Percentiles rank a stretch among this genome's conserved stretches.
Evolutionary conservation across 2,888 invertebrate species (phyloP).

Genomic region (Drosophila bunnanda): DNA sequence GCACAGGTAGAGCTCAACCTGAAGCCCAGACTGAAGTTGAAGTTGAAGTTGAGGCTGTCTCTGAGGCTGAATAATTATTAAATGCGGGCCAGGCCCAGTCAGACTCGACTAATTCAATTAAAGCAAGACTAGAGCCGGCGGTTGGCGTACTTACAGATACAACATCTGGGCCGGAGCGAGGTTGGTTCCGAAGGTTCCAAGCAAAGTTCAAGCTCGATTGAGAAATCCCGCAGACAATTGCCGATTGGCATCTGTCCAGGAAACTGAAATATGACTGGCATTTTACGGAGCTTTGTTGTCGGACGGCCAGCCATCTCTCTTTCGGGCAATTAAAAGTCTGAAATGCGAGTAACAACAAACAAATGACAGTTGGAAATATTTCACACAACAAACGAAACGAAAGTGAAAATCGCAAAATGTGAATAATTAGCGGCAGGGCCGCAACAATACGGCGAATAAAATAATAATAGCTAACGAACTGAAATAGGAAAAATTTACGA

Average conservation of each 20-base stretch:
- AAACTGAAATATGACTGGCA: constrained; percentile 76
- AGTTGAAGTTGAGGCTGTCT: not conserved
- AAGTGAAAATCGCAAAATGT: constrained; percentile 79
- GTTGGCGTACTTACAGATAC: constrained; percentile 22
- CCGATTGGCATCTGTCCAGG: constrained; percentile 55
- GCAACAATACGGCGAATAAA: constrained; percentile 45
- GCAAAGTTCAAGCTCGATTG: constrained; percentile 62
- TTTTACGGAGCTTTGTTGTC: constrained; percentile 76
- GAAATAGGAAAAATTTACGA: constrained; percentile 73
- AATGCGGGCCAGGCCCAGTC: constrained; percentile 47
- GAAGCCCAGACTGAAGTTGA: not conserved
- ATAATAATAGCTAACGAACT: constrained; percentile 73
- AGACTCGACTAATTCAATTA: constrained; percentile 66
- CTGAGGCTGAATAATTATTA: constrained; percentile 27
- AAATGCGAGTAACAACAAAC: constrained; percentile 76
- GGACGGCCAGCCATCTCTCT: constrained; percentile 24
- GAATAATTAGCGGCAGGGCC: constrained; percentile 73
- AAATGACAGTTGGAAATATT: constrained; percentile 70
- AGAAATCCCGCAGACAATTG: constrained; percentile 67
- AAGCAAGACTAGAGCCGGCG: constrained; percentile 41
- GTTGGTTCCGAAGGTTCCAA: constrained; percentile 38
- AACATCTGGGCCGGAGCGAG: constrained; percentile 11
- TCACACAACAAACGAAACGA: constrained; percentile 80
- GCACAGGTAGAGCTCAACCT: constrained; percentile 28
- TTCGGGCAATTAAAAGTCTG: constrained; percentile 72